A percentile compares a stretch with the other conserved stretches of the same genome.
Evolutionary conservation across 2,888 invertebrate genomes (phyloP).

Genomic region (Galerucella calmariensis): DNA sequence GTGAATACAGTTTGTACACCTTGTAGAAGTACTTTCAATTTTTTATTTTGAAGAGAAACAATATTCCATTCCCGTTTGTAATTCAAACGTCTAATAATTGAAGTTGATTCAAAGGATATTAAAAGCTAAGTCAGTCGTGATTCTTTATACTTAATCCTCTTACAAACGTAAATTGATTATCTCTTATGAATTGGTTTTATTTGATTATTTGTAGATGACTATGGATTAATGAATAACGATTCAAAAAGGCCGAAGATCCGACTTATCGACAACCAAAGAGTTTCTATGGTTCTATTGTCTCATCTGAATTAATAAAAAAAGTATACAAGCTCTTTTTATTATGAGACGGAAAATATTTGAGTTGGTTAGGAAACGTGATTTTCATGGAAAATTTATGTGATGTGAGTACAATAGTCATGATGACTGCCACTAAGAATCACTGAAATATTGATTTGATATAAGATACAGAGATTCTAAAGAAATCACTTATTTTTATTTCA

Average conservation of each 20-base stretch:
- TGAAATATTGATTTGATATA: no score
- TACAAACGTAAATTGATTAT: constrained; percentile 34
- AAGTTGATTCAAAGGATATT: constrained; percentile 35
- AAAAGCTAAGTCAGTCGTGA: constrained; percentile 31
- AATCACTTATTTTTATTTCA: no score
- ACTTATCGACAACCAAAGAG: not conserved
- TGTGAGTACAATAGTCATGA: no score
- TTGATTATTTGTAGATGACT: constrained; percentile 19
- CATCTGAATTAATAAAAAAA: not conserved
- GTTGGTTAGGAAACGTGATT: no score
- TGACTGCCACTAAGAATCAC: no score
- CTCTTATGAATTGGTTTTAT: constrained; percentile 22
- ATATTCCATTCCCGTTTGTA: constrained; percentile 23
- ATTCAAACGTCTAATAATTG: constrained; percentile 40
- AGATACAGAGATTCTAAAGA: no score
- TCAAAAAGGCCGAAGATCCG: constrained; percentile 14
- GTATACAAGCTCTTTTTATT: not conserved
- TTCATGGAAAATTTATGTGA: no score
- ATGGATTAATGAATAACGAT: not conserved
- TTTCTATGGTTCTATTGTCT: not conserved
- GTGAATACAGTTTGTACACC: not conserved
- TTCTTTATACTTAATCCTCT: constrained; percentile 33
- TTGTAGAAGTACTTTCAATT: not conserved
- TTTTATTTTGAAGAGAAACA: not conserved
- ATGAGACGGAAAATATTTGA: no score